Conservation (phyloP, 2,888 invertebrate species). For the Cephus nigrinus region DNA sequence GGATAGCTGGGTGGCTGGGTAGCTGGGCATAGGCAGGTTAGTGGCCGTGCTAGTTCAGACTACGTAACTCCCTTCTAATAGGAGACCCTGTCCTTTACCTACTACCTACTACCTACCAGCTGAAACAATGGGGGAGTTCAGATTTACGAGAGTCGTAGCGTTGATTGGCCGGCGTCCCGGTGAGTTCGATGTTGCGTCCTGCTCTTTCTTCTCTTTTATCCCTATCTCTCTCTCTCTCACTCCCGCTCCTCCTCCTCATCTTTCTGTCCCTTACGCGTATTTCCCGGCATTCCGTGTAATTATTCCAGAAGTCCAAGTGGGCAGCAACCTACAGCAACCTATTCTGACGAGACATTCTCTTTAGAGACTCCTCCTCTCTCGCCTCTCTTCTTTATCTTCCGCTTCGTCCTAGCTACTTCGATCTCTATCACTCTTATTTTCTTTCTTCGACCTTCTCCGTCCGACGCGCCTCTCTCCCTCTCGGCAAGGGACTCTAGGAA, state of each 20-base stretch:
- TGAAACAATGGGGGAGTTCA: neutral
- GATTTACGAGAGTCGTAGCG: constrained; percentile 5
- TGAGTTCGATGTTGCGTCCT: neutral
- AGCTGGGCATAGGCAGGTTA: neutral
- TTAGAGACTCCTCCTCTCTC: constrained; percentile 19
- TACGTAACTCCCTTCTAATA: neutral
- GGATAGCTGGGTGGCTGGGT: too few species aligned
- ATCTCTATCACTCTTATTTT: constrained; percentile 12
- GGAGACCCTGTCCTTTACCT: neutral
- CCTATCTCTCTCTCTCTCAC: neutral
- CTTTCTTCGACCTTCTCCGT: constrained; percentile 32
- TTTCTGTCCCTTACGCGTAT: constrained; percentile 24
- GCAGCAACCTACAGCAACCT: constrained; percentile 36
- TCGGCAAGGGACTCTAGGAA: constrained; percentile 6
- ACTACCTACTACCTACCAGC: neutral
- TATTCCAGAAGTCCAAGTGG: constrained; percentile 32
- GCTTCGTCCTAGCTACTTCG: neutral
- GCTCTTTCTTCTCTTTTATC: neutral
- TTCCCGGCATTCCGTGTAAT: constrained; percentile 35
- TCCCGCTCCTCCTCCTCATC: neutral
- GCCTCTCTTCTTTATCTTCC: neutral
- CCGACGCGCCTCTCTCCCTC: constrained; percentile 16
- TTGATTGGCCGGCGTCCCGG: neutral
- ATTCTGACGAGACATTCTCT: constrained; percentile 36
- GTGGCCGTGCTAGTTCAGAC: neutral